Conservation (phyloP, 2,113 vertebrate genomes). For the Aspidoscelis tigris region DNA sequence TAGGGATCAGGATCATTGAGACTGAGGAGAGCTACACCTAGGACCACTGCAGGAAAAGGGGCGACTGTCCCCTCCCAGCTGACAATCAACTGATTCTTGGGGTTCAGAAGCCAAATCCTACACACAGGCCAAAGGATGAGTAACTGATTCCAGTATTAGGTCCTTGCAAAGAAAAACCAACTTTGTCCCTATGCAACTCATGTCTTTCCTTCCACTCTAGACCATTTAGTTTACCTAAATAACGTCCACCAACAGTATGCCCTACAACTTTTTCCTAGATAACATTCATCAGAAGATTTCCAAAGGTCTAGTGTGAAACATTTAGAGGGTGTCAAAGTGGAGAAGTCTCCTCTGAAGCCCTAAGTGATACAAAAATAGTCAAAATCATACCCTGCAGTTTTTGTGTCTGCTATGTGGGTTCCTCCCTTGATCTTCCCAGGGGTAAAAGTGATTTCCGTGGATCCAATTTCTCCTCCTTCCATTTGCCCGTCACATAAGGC, state of each 20-base stretch:
- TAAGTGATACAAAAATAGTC: background rate
- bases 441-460: slow-evolving; percentile 87
- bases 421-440: slow-evolving; percentile 91
- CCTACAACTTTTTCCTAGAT: background rate
- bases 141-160: background rate
- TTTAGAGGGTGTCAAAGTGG: background rate
- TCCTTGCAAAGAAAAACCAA: background rate
- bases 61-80: too few relatives aligned
- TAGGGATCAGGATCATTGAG: too few relatives aligned
- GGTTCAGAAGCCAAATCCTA: too few relatives aligned
- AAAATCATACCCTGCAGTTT: slow-evolving; percentile 87
- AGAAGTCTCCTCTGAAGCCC: slow-evolving; percentile 14
- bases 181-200: background rate
- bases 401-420: slow-evolving; percentile 87
- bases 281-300: too few relatives aligned
- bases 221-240: background rate
- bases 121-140: background rate
- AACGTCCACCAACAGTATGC: background rate
- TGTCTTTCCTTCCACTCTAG: background rate
- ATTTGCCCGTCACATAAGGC: slow-evolving; percentile 89
- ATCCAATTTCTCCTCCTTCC: slow-evolving; percentile 89
- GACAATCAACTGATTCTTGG: too few relatives aligned
- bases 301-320: too few relatives aligned
- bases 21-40: too few relatives aligned
- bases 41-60: too few relatives aligned